These are phyloP conservation scores for Uloborus plumipes DNA, from an alignment of 2,888 invertebrate genomes.

Conservation along the genomic window DNA sequence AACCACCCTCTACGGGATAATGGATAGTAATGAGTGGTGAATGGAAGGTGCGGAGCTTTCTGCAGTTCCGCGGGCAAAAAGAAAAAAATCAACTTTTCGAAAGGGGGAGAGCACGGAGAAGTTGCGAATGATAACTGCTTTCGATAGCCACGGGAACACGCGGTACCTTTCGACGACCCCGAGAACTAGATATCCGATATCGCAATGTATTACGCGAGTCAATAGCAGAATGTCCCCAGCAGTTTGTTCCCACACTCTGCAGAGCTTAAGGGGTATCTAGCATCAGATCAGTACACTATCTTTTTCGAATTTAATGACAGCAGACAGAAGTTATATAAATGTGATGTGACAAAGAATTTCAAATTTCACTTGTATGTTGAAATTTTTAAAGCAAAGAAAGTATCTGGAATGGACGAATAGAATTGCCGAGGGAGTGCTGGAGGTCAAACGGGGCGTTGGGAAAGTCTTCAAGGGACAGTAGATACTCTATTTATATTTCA, in stretches of 20 bases:
- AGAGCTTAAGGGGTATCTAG: too few species aligned
- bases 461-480: too few species aligned
- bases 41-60: constrained; percentile 41
- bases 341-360: too few species aligned
- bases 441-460: too few species aligned
- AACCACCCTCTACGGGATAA: constrained; percentile 45
- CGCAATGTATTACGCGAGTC: constrained; percentile 1
- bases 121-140: constrained; percentile 8
- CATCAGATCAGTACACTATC: too few species aligned
- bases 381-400: too few species aligned
- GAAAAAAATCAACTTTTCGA: constrained; percentile 6
- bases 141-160: constrained; percentile 15
- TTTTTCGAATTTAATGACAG: too few species aligned
- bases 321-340: too few species aligned
- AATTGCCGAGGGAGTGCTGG: too few species aligned
- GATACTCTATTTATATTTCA: too few species aligned
- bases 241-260: constrained; percentile 25
- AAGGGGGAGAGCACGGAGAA: constrained; percentile 9
- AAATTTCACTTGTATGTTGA: too few species aligned
- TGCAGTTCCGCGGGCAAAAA: constrained; percentile 13
- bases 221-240: background rate
- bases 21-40: constrained; percentile 54
- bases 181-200: constrained; percentile 30
- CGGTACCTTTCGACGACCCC: constrained; percentile 19
- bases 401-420: too few species aligned